Conservation (phyloP, 2,888 invertebrate genomes). For the Caenorhabditis sp. region DNA sequence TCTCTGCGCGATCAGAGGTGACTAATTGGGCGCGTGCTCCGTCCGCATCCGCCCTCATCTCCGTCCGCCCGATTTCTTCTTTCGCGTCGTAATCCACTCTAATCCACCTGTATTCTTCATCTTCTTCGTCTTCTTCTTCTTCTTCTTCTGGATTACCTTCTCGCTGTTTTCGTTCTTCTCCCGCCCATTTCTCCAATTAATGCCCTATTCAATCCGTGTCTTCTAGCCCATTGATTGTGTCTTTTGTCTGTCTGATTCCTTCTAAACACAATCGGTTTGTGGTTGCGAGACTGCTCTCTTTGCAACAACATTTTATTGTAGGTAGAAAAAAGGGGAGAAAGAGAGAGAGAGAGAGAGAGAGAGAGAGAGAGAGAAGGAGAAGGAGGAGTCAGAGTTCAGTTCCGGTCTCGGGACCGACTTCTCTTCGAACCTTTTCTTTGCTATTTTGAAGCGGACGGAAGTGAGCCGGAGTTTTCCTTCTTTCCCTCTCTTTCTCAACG, state of each 20-base stretch:
- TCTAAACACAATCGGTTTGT: neutral
- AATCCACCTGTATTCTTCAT: constrained; percentile 44
- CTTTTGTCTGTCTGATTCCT: constrained; percentile 5
- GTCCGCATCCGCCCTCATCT: constrained; percentile 6
- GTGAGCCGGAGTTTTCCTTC: constrained; percentile 13
- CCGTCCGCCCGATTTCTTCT: constrained; percentile 5
- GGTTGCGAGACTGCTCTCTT: neutral
- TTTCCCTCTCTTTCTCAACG: too few relatives aligned
- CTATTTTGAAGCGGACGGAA: constrained; percentile 19
- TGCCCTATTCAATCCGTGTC: constrained; percentile 27
- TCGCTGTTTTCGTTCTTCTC: constrained; percentile 18
- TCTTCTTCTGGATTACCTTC: constrained; percentile 38
- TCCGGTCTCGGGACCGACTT: constrained; percentile 36
- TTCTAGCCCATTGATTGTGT: neutral
- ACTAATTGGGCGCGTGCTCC: too few relatives aligned
- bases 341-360: neutral
- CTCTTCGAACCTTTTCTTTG: constrained; percentile 17
- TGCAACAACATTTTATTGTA: constrained; percentile 20
- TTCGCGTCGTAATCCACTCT: constrained; percentile 33
- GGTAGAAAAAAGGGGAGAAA: too few relatives aligned
- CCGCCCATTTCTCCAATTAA: constrained; percentile 26
- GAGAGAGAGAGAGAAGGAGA: neutral
- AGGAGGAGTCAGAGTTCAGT: constrained; percentile 26
- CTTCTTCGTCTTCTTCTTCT: too few relatives aligned
- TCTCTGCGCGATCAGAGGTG: too few relatives aligned